A percentile compares a stretch with the other conserved stretches of the same genome.
Conservation (phyloP, 2,888 invertebrate genomes). For the Rhagophthalmus giganteus region DNA sequence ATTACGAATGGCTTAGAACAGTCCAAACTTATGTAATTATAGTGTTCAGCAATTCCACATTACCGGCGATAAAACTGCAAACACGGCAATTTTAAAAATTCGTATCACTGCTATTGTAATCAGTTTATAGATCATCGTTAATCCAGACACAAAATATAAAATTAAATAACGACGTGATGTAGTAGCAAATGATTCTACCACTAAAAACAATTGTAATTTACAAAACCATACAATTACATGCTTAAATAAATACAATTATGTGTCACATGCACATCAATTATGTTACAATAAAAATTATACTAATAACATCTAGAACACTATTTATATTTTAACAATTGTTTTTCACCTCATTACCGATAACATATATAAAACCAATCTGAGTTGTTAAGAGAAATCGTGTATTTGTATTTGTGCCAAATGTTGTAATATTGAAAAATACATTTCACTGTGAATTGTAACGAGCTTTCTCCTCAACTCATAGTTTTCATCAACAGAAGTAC, state of each 20-base stretch:
- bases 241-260: conserved; percentile 13
- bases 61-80: not conserved
- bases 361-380: too few relatives aligned
- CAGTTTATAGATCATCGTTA: not conserved
- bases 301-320: too few relatives aligned
- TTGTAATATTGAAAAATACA: too few relatives aligned
- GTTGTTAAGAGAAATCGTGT: too few relatives aligned
- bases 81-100: conserved; percentile 14
- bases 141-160: too few relatives aligned
- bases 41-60: too few relatives aligned
- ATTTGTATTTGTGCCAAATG: too few relatives aligned
- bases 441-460: not conserved
- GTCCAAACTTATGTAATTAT: not conserved
- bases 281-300: conserved; percentile 1
- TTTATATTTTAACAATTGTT: too few relatives aligned
- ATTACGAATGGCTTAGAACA: not conserved
- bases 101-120: conserved; percentile 9
- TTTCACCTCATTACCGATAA: too few relatives aligned
- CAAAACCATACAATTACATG: conserved; percentile 14
- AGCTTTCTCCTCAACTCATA: too few relatives aligned
- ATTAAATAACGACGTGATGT: conserved; percentile 12
- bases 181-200: conserved; percentile 7
- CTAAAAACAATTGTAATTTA: conserved; percentile 15
- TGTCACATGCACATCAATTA: conserved; percentile 2
- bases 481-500: not conserved